A percentile compares a stretch with the other conserved stretches of the same genome.
Evolutionary conservation across 2,888 invertebrate species (phyloP).

Genomic region (Cantharis rufa): DNA sequence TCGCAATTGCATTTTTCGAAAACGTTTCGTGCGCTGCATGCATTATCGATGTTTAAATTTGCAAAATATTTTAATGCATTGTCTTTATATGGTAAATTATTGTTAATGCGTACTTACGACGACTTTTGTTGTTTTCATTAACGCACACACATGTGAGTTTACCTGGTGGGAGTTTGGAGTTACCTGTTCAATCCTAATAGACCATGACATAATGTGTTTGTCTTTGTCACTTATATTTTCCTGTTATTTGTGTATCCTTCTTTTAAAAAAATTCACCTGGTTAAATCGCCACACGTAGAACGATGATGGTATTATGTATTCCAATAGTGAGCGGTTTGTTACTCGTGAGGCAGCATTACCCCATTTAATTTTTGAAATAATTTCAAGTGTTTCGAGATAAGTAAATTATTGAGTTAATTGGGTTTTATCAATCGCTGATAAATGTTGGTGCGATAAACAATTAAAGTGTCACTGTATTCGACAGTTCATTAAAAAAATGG

Average conservation of each 20-base stretch:
- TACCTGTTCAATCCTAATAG: constrained; percentile 23
- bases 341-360: not conserved
- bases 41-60: not conserved
- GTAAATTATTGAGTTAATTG: not conserved
- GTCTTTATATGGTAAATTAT: not conserved
- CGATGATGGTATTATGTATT: constrained; percentile 6
- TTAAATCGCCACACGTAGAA: not conserved
- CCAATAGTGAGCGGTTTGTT: constrained; percentile 5
- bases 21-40: not conserved
- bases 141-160: constrained; percentile 11
- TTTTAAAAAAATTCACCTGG: constrained; percentile 3
- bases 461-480: not conserved
- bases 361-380: not conserved
- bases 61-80: not conserved
- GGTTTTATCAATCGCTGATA: not conserved
- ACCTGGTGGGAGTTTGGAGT: constrained; percentile 31
- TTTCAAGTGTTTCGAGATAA: not conserved
- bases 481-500: constrained; percentile 11
- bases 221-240: constrained; percentile 17
- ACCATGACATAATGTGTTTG: constrained; percentile 20
- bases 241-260: constrained; percentile 7
- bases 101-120: not conserved
- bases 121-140: not conserved
- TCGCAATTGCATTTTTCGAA: not conserved
- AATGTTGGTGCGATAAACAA: not conserved